Evolutionary conservation across 2,113 vertebrate genomes (phyloP).

Genomic region (Australoheros scitulus): DNA sequence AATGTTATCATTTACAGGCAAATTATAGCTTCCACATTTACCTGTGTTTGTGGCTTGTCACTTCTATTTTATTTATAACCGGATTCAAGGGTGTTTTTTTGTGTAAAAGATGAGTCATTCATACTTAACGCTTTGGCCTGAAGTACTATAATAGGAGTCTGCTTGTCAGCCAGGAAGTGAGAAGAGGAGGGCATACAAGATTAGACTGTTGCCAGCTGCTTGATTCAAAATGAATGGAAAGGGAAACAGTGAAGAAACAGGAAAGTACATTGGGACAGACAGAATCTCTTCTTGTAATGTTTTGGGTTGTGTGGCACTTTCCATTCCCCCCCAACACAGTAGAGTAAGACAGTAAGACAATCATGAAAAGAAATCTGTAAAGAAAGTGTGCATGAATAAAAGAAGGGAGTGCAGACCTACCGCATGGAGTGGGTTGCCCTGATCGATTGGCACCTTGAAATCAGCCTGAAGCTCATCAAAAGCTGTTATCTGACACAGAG

Average conservation of each 20-base stretch:
- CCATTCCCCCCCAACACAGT: neutral
- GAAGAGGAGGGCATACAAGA: slow-evolving; percentile 13
- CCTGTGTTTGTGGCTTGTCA: neutral
- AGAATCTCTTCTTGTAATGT: neutral
- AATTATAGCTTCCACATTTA: neutral
- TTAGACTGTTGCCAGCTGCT: slow-evolving; percentile 31
- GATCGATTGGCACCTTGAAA: slow-evolving; percentile 86
- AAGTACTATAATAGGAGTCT: neutral
- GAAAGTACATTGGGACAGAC: neutral
- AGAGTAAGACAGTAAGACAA: neutral
- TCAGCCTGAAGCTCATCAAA: slow-evolving; percentile 86
- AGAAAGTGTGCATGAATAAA: neutral
- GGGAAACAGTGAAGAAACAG: neutral
- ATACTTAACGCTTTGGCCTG: slow-evolving; percentile 13
- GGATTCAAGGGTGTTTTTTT: slow-evolving; percentile 5
- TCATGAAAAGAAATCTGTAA: neutral
- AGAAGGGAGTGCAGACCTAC: slow-evolving; percentile 62
- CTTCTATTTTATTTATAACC: slow-evolving; percentile 14
- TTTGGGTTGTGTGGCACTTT: slow-evolving; percentile 2
- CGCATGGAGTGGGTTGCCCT: slow-evolving; percentile 84
- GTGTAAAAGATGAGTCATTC: slow-evolving; percentile 30
- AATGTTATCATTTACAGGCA: neutral
- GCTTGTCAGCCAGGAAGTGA: slow-evolving; percentile 33
- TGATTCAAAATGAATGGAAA: slow-evolving; percentile 51
- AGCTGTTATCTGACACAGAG: slow-evolving; percentile 79